Conservation (phyloP, 35 echinoderm and acorn worm species). For the Heliocidaris tuberculata region DNA sequence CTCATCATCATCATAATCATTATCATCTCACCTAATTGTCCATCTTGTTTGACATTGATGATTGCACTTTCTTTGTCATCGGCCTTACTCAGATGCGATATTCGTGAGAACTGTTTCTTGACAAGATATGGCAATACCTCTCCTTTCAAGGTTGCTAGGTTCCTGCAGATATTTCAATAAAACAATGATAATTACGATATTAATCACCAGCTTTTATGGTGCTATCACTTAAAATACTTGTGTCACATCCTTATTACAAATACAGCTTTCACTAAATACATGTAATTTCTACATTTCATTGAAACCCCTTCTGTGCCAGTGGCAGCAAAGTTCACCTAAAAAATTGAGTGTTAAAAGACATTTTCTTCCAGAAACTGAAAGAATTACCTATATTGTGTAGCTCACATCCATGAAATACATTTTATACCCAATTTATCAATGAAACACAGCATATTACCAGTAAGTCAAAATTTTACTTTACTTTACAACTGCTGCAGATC, state of each 20-base stretch:
- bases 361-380: neutral
- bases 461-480: too few relatives aligned
- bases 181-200: neutral
- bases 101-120: slow-evolving; percentile 85
- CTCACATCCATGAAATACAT: neutral
- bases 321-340: neutral
- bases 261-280: too few relatives aligned
- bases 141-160: slow-evolving; percentile 84
- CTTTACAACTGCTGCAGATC: too few relatives aligned
- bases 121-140: slow-evolving; percentile 92
- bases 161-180: slow-evolving; percentile 47
- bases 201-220: too few relatives aligned
- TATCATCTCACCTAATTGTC: slow-evolving; percentile 47
- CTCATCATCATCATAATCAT: neutral
- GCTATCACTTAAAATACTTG: too few relatives aligned
- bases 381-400: neutral
- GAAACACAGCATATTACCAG: neutral
- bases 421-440: neutral
- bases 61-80: slow-evolving; percentile 32
- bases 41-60: neutral
- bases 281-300: too few relatives aligned
- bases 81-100: slow-evolving; percentile 39
- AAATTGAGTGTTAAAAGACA: neutral
- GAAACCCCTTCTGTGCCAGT: too few relatives aligned
- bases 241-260: too few relatives aligned